Evolutionary conservation across 2,113 vertebrate species (phyloP).

Genomic region (Setophaga coronata): DNA sequence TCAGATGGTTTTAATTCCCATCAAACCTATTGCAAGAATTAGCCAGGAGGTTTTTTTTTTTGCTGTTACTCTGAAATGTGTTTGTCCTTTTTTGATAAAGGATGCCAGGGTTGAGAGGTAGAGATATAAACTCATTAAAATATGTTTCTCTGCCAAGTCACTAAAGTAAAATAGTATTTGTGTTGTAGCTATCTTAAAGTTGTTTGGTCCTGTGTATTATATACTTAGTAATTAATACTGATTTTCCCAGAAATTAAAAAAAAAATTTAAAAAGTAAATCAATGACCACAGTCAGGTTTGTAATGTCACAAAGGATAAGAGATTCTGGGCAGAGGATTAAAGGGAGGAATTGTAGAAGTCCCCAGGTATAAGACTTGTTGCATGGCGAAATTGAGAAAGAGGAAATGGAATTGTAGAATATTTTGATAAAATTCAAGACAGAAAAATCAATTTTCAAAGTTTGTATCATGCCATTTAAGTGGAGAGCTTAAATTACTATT

Average conservation of each 20-base stretch:
- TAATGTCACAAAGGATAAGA: background rate
- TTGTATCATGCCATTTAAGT: background rate
- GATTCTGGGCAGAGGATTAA: background rate
- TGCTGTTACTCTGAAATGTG: background rate
- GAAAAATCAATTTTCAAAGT: background rate
- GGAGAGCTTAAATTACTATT: background rate
- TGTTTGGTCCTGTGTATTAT: background rate
- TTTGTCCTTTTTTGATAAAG: background rate
- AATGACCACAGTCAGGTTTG: fast-evolving
- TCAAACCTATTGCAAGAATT: background rate
- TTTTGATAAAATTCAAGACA: background rate
- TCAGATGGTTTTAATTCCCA: background rate
- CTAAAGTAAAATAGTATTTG: background rate
- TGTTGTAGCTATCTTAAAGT: background rate
- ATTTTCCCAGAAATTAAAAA: background rate
- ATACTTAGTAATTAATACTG: background rate
- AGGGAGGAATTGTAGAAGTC: background rate
- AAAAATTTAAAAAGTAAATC: background rate
- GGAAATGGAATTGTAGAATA: background rate
- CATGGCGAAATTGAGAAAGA: background rate
- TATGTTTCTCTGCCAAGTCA: background rate
- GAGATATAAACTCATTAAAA: background rate
- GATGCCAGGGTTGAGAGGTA: background rate
- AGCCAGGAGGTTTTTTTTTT: fast-evolving
- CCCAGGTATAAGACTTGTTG: background rate